Evolutionary conservation across 2,888 invertebrate species (phyloP).

Genomic region (Cancer borealis): DNA sequence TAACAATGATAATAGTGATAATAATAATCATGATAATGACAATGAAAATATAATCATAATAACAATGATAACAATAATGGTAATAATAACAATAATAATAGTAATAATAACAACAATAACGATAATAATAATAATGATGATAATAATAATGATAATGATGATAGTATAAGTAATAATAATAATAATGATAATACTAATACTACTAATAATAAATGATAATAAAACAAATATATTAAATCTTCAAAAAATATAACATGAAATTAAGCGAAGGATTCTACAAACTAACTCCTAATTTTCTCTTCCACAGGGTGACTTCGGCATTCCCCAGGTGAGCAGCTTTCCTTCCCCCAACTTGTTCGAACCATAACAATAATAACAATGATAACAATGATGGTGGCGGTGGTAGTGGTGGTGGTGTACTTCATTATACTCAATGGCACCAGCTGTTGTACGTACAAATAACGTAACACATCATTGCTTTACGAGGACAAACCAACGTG

Average conservation of each 20-base stretch:
- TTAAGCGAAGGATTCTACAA: not conserved
- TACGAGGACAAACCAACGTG: not conserved
- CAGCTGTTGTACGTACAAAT: not conserved
- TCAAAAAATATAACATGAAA: not conserved
- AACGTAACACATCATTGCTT: not conserved
- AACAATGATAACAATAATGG: not conserved
- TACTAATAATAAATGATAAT: too few relatives aligned
- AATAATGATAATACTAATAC: not conserved
- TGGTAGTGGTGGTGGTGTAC: not conserved
- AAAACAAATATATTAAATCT: not conserved
- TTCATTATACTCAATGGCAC: not conserved
- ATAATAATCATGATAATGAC: not conserved
- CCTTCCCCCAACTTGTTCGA: not conserved
- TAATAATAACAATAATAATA: constrained; percentile 9
- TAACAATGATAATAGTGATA: not conserved
- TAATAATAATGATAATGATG: not conserved
- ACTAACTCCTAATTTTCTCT: not conserved
- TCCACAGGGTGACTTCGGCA: not conserved
- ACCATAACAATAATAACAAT: not conserved
- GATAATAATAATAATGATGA: not conserved
- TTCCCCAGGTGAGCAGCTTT: not conserved
- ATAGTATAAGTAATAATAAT: not conserved
- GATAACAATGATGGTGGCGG: not conserved
- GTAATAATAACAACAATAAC: constrained; percentile 12
- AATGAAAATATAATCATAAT: not conserved